Conservation (phyloP, 2,113 vertebrate species). For the Peromyscus leucopus region DNA sequence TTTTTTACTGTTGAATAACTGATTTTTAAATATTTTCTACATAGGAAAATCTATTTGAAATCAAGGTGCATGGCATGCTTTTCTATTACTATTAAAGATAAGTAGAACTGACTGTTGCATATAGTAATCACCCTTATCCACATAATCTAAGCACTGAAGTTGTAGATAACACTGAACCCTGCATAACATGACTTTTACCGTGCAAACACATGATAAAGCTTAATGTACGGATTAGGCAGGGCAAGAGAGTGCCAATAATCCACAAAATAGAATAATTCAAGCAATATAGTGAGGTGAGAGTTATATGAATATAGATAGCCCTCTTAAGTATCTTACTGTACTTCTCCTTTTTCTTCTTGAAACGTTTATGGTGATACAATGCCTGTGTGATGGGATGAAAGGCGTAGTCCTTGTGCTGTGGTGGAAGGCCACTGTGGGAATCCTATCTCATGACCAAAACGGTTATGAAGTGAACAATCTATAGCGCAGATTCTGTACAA, state of each 20-base stretch:
- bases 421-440: background rate
- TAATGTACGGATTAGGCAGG: background rate
- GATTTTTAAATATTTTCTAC: background rate
- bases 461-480: background rate
- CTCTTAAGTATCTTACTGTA: background rate
- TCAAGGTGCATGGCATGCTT: background rate
- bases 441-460: background rate
- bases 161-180: background rate
- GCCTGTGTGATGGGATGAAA: background rate
- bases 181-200: background rate
- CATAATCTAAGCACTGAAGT: background rate
- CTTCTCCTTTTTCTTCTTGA: background rate
- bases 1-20: too few relatives aligned
- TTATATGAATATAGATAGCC: background rate
- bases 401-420: too few relatives aligned
- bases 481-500: too few relatives aligned
- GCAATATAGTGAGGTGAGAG: background rate
- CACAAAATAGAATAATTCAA: background rate
- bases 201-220: background rate
- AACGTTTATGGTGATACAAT: background rate
- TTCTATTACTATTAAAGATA: slow-evolving; percentile 34
- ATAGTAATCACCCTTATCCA: background rate
- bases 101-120: background rate
- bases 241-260: background rate
- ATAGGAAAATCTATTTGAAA: slow-evolving; percentile 21